Percentiles rank a stretch among this genome's conserved stretches.
Conservation (phyloP, 2,888 invertebrate species). For the Eustalomyia histrio region DNA sequence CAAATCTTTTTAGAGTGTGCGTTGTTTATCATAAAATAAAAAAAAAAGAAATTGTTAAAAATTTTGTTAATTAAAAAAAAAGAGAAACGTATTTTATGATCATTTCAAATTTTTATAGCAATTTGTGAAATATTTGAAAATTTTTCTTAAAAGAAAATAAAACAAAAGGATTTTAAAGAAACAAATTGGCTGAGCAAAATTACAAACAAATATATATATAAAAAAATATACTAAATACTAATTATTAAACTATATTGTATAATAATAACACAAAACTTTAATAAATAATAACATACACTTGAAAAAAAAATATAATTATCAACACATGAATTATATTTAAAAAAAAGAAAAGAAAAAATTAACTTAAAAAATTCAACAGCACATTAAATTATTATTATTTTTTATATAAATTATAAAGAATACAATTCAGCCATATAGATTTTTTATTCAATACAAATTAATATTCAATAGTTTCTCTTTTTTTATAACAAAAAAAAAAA, state of each 20-base stretch:
- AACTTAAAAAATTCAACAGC: constrained; percentile 62
- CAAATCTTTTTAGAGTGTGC: constrained; percentile 11
- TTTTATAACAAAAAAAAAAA: constrained; percentile 29
- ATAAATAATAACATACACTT: constrained; percentile 44
- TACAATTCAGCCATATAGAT: constrained; percentile 50
- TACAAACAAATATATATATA: constrained; percentile 25
- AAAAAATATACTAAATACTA: constrained; percentile 27
- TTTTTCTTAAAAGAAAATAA: background rate
- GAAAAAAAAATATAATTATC: constrained; percentile 66
- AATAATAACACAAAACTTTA: constrained; percentile 36
- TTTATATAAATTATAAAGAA: constrained; percentile 21
- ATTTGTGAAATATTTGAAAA: constrained; percentile 56
- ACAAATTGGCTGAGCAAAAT: background rate
- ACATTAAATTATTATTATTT: constrained; percentile 58
- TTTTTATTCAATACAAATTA: constrained; percentile 33
- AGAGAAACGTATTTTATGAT: constrained; percentile 50
- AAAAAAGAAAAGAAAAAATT: constrained; percentile 9
- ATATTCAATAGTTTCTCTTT: constrained; percentile 37
- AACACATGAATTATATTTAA: constrained; percentile 69
- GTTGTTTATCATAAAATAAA: constrained; percentile 48
- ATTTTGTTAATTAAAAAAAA: constrained; percentile 25
- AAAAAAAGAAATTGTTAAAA: constrained; percentile 55
- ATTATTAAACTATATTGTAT: constrained; percentile 24
- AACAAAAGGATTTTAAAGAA: background rate
- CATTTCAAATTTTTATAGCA: constrained; percentile 20